A percentile compares a stretch with the other conserved stretches of the same genome.
Evolutionary conservation across 1,140 invertebrate genomes (phyloP).

Genomic region (Leptinotarsa defecta): DNA sequence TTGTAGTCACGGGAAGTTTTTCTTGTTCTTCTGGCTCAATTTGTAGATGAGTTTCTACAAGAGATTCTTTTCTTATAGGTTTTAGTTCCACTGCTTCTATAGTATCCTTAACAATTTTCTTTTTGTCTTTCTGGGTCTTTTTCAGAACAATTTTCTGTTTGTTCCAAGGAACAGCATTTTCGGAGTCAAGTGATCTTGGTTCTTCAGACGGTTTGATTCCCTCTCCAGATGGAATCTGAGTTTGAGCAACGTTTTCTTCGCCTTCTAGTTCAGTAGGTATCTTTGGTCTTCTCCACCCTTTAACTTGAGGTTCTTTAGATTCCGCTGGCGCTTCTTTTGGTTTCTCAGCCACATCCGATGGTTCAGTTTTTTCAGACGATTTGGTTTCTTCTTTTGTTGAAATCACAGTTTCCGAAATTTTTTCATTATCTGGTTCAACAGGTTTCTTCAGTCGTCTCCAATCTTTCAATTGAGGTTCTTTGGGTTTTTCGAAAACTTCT

Average conservation of each 20-base stretch:
- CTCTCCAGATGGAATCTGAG: neutral
- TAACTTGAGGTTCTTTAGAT: slow-evolving; percentile 20
- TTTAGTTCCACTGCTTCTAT: slow-evolving; percentile 23
- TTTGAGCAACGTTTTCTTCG: neutral
- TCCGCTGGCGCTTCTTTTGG: slow-evolving; percentile 17
- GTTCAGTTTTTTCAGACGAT: slow-evolving; percentile 18
- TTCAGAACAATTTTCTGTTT: slow-evolving; percentile 56
- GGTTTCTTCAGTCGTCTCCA: slow-evolving; percentile 14
- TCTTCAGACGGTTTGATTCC: no score
- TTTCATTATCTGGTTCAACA: slow-evolving; percentile 9
- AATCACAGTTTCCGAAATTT: neutral
- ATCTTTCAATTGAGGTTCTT: slow-evolving; percentile 14
- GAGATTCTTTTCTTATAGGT: neutral
- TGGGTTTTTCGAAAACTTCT: slow-evolving; percentile 12
- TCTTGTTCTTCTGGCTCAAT: slow-evolving; percentile 40
- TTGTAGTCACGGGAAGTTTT: neutral
- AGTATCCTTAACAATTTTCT: slow-evolving; percentile 37
- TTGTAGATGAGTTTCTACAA: slow-evolving; percentile 44
- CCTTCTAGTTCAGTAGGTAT: slow-evolving; percentile 29
- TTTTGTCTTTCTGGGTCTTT: slow-evolving; percentile 50
- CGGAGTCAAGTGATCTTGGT: slow-evolving; percentile 37
- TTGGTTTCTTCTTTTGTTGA: slow-evolving; percentile 21
- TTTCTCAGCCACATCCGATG: slow-evolving; percentile 44
- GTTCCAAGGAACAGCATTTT: slow-evolving; percentile 54
- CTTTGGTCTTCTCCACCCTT: slow-evolving; percentile 40